These are phyloP conservation scores for Ploceus nigricollis DNA, from an alignment of 2,113 vertebrate species.

Conservation along the genomic window DNA sequence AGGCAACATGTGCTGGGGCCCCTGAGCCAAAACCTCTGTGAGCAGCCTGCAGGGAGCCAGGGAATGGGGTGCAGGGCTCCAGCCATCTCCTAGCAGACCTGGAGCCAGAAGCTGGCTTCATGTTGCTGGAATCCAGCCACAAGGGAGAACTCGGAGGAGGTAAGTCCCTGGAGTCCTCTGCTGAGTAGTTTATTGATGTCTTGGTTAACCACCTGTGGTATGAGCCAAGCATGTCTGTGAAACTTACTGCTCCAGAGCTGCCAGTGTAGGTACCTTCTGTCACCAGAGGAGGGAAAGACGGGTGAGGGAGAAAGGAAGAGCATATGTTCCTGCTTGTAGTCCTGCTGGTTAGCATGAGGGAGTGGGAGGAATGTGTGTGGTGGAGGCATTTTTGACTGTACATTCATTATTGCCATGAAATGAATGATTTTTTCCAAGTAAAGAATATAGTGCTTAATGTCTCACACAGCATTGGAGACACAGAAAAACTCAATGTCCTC, in stretches of 20 bases:
- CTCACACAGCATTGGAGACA: not conserved
- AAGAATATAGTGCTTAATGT: not conserved
- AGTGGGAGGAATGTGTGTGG: not conserved
- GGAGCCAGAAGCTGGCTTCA: not conserved
- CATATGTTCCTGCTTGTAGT: not conserved
- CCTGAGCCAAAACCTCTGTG: not conserved
- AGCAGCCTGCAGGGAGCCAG: not conserved
- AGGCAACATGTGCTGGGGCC: not conserved
- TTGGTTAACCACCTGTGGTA: slow-evolving; percentile 55
- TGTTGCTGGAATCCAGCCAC: not conserved
- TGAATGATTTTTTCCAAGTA: not conserved
- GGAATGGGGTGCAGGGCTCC: not conserved
- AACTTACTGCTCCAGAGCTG: not conserved
- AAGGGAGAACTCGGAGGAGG: not conserved
- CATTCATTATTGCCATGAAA: not conserved
- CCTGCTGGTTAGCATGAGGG: not conserved
- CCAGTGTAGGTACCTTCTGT: not conserved
- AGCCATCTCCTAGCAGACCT: not conserved
- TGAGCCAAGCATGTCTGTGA: slow-evolving; percentile 16
- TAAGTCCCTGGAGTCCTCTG: not conserved
- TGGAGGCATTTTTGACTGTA: not conserved
- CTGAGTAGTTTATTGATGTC: slow-evolving; percentile 50
- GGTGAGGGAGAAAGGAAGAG: not conserved
- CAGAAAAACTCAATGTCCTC: not conserved
- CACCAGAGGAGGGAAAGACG: not conserved